Percentiles rank a stretch among this genome's conserved stretches.
These are phyloP conservation scores for Oophaga pumilio DNA, from an alignment of 2,113 vertebrate species.

Conservation along the genomic window DNA sequence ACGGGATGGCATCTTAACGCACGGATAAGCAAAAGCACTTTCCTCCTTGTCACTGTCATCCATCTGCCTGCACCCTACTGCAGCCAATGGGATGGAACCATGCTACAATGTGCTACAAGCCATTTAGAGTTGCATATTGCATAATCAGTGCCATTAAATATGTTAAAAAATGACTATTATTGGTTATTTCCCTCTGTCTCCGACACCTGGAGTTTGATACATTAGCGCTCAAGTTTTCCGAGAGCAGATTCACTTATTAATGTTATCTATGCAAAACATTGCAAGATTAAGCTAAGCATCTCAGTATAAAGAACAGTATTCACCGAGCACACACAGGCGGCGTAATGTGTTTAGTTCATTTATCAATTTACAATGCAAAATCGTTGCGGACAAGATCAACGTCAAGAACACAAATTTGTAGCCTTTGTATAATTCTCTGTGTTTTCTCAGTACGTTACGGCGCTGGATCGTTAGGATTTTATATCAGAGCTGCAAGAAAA, in stretches of 20 bases:
- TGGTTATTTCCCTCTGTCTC: slow-evolving; percentile 81
- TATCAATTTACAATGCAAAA: slow-evolving; percentile 67
- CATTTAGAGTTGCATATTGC: slow-evolving; percentile 88
- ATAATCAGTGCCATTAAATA: slow-evolving; percentile 89
- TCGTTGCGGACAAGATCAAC: slow-evolving; percentile 35
- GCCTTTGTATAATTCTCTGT: not conserved
- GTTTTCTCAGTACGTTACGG: not conserved
- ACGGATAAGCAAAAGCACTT: slow-evolving; percentile 94
- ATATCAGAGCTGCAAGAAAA: not conserved
- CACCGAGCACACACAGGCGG: slow-evolving; percentile 20
- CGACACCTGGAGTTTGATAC: slow-evolving; percentile 81
- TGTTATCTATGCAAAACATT: slow-evolving; percentile 67
- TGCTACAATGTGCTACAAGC: slow-evolving; percentile 87
- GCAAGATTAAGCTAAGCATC: slow-evolving; percentile 66
- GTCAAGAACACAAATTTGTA: not conserved
- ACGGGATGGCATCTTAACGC: slow-evolving; percentile 95
- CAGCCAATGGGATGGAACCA: slow-evolving; percentile 88
- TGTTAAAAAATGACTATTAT: slow-evolving; percentile 85
- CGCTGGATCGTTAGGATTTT: not conserved
- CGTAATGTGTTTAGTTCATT: slow-evolving; percentile 67
- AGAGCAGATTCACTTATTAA: slow-evolving; percentile 72
- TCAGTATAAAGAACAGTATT: slow-evolving; percentile 66
- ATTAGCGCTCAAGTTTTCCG: slow-evolving; percentile 78
- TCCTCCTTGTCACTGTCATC: slow-evolving; percentile 88
- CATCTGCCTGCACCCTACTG: slow-evolving; percentile 95